Evolutionary conservation across 2,113 vertebrate species (phyloP).

Genomic region (Silurus meridionalis): DNA sequence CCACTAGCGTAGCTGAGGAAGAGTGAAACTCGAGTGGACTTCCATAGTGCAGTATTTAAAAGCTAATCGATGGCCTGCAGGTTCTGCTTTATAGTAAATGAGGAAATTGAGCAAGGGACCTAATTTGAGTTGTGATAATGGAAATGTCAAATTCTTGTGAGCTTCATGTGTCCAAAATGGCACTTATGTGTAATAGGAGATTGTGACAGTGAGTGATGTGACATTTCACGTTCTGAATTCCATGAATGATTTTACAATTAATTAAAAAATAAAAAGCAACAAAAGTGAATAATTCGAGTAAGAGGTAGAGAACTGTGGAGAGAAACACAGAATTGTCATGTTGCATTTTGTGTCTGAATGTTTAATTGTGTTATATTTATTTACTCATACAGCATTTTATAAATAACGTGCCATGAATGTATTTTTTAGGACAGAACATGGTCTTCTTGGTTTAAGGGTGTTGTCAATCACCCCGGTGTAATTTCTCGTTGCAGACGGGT

Average conservation of each 20-base stretch:
- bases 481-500: background rate
- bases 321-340: background rate
- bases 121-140: conserved; percentile 41
- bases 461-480: background rate
- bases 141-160: conserved; percentile 45
- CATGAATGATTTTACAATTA: background rate
- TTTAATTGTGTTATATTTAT: background rate
- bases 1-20: conserved; percentile 21
- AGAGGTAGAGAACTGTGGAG: background rate
- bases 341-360: background rate
- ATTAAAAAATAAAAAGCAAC: no score
- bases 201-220: background rate
- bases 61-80: conserved; percentile 20
- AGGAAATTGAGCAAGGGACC: conserved; percentile 58
- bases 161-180: background rate
- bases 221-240: background rate
- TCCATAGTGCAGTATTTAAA: conserved; percentile 36
- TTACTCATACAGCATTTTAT: background rate
- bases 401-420: background rate
- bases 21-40: conserved; percentile 47
- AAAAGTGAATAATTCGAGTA: background rate
- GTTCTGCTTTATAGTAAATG: conserved; percentile 42
- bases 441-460: background rate
- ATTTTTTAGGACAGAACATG: background rate
- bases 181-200: background rate